Evolutionary conservation across 2,888 invertebrate species (phyloP).

Genomic region (Axea sp.): DNA sequence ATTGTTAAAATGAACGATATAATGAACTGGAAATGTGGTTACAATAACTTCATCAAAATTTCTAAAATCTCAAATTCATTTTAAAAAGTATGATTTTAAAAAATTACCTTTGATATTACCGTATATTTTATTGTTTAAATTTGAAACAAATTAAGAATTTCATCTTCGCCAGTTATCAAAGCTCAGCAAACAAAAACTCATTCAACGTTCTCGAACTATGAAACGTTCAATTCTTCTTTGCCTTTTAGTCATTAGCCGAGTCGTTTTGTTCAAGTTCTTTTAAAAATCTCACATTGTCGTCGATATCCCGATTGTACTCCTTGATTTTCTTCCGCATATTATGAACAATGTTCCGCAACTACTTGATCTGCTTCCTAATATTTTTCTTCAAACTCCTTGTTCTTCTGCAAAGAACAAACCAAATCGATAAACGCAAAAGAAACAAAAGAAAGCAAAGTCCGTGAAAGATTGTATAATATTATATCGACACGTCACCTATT

Average conservation of each 20-base stretch:
- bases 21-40: too few relatives aligned
- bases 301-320: constrained; percentile 13
- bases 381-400: constrained; percentile 16
- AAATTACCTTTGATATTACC: too few relatives aligned
- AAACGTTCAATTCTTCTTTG: background rate
- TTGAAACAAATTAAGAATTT: too few relatives aligned
- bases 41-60: too few relatives aligned
- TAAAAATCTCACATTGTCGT: constrained; percentile 15
- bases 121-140: too few relatives aligned
- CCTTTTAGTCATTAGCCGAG: background rate
- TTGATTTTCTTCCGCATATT: constrained; percentile 21
- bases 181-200: too few relatives aligned
- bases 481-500: background rate
- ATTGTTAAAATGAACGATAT: too few relatives aligned
- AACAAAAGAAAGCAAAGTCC: background rate
- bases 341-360: constrained; percentile 1
- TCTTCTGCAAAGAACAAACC: constrained; percentile 17
- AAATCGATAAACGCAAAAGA: constrained; percentile 3
- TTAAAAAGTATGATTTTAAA: too few relatives aligned
- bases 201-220: too few relatives aligned
- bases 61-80: too few relatives aligned
- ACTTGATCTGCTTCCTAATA: constrained; percentile 2
- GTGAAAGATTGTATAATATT: background rate
- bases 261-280: constrained; percentile 10
- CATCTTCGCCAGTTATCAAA: too few relatives aligned